phyloP scores from a whole-genome alignment of 2,888 invertebrate genomes.

The Criorhina ranunculi region DNA sequence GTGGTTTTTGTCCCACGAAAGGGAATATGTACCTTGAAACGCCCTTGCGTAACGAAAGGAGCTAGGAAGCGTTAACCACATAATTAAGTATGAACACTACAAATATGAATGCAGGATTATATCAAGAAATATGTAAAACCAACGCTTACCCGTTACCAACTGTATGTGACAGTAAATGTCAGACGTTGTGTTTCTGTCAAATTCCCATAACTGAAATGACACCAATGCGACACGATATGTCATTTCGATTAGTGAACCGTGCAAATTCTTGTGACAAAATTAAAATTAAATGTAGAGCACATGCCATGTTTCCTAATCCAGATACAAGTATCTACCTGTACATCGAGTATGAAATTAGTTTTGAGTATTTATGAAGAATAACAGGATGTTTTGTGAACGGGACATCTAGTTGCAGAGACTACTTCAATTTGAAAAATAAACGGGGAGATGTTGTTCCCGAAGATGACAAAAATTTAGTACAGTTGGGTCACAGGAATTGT shows the following conservation, averaged over 20 bases:
- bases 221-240: not conserved
- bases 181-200: not conserved
- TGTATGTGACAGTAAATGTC: not conserved
- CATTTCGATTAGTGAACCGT: not conserved
- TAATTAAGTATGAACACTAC: not conserved
- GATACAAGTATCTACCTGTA: no score
- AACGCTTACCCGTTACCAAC: not conserved
- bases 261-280: not conserved
- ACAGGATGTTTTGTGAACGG: no score
- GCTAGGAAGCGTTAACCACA: not conserved
- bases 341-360: no score
- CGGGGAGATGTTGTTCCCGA: no score
- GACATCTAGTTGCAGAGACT: no score
- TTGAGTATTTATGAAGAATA: no score
- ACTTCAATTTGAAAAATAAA: no score
- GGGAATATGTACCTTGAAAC: constrained; percentile 10
- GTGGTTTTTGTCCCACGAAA: constrained; percentile 22
- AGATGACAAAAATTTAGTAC: no score
- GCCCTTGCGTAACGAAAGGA: constrained; percentile 4
- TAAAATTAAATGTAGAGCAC: not conserved
- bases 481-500: no score
- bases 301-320: no score
- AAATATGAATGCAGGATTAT: not conserved
- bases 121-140: not conserved
- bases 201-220: not conserved